These are phyloP conservation scores for Chirona hameri DNA, from an alignment of 2,888 invertebrate genomes.

Conservation along the genomic window DNA sequence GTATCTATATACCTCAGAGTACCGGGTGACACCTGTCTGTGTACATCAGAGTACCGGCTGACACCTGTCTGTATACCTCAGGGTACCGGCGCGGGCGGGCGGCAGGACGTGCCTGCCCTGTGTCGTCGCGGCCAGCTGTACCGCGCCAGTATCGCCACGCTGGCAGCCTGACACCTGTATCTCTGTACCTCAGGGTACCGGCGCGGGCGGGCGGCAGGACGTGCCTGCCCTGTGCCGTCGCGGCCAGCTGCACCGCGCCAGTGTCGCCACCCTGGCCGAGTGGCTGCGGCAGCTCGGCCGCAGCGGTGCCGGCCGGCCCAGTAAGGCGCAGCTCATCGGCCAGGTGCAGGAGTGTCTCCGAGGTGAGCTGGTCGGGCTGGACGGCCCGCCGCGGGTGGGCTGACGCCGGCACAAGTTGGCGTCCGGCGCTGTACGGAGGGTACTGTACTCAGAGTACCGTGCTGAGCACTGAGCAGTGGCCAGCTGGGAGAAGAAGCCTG, in stretches of 20 bases:
- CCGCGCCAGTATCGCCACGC: not conserved
- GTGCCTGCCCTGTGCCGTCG: not conserved
- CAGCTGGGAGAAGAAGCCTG: too few relatives aligned
- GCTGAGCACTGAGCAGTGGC: too few relatives aligned
- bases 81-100: not conserved
- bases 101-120: not conserved
- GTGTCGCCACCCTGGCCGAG: not conserved
- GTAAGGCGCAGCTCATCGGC: not conserved
- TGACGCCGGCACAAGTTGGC: too few relatives aligned
- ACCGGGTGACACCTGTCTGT: too few relatives aligned
- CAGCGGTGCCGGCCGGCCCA: not conserved
- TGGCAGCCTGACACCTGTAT: too few relatives aligned
- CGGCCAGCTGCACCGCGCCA: not conserved
- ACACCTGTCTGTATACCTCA: too few relatives aligned
- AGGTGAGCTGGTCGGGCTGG: too few relatives aligned
- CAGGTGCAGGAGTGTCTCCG: not conserved
- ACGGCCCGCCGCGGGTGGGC: too few relatives aligned
- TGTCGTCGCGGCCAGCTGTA: not conserved
- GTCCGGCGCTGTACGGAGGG: too few relatives aligned
- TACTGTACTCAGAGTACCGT: too few relatives aligned
- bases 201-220: not conserved
- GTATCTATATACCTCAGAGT: too few relatives aligned
- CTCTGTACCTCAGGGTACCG: not conserved
- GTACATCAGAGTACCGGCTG: too few relatives aligned
- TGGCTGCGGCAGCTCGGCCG: not conserved